Evolutionary conservation across 2,888 invertebrate species (phyloP).

Genomic region (Drosophila acutilabella): DNA sequence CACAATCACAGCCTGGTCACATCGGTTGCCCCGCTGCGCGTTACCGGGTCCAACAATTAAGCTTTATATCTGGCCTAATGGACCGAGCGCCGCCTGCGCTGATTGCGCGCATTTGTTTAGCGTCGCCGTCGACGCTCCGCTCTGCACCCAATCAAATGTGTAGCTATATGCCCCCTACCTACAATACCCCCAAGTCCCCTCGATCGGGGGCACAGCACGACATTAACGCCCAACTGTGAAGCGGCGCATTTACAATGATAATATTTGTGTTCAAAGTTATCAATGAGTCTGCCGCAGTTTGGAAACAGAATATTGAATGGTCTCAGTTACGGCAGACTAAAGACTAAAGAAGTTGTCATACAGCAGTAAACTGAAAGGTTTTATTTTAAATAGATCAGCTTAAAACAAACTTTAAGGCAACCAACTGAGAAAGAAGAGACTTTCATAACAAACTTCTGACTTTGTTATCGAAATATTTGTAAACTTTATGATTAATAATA

Average conservation of each 20-base stretch:
- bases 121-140: slow-evolving; percentile 38
- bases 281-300: slow-evolving; percentile 65
- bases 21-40: slow-evolving; percentile 78
- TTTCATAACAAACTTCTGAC: no score
- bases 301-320: slow-evolving; percentile 42
- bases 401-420: no score
- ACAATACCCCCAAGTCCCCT: slow-evolving; percentile 10
- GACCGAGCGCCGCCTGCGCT: slow-evolving; percentile 84
- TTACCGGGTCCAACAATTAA: slow-evolving; percentile 85
- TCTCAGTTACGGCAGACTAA: not conserved
- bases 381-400: not conserved
- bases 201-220: slow-evolving; percentile 78
- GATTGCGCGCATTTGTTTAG: slow-evolving; percentile 82
- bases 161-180: slow-evolving; percentile 50
- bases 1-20: slow-evolving; percentile 68
- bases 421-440: no score
- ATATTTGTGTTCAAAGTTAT: slow-evolving; percentile 78
- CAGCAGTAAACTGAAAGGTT: not conserved
- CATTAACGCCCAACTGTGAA: slow-evolving; percentile 82
- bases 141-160: slow-evolving; percentile 75
- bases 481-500: no score
- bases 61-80: slow-evolving; percentile 85
- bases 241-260: slow-evolving; percentile 80
- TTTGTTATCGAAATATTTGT: no score
- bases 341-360: slow-evolving; percentile 2